These are phyloP conservation scores for Lypha dubia DNA, from an alignment of 2,888 invertebrate species.

Conservation along the genomic window DNA sequence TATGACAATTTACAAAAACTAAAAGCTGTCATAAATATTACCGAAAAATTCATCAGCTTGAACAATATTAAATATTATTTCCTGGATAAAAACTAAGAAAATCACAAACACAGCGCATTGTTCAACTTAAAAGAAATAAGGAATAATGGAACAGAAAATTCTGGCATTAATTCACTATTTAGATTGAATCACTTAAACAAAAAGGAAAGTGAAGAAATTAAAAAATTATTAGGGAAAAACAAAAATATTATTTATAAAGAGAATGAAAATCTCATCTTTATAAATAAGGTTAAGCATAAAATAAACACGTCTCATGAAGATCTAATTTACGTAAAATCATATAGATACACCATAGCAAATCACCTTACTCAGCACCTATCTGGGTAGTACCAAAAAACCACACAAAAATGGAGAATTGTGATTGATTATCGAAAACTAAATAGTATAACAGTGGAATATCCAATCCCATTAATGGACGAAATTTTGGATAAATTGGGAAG, in stretches of 20 bases:
- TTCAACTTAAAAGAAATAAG: not conserved
- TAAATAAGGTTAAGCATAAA: not conserved
- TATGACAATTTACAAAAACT: conserved; percentile 22
- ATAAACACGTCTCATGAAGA: conserved; percentile 3
- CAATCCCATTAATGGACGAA: conserved; percentile 3
- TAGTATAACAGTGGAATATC: conserved; percentile 6
- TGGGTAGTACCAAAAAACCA: conserved; percentile 10
- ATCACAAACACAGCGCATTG: too few species aligned
- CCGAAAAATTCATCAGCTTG: not conserved
- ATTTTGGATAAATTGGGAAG: conserved; percentile 10
- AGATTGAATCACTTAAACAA: not conserved
- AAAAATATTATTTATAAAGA: conserved; percentile 14
- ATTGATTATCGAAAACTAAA: conserved; percentile 1
- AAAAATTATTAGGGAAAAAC: not conserved
- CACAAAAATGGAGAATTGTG: not conserved
- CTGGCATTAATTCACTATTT: not conserved
- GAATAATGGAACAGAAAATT: conserved; percentile 5
- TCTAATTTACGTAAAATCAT: not conserved
- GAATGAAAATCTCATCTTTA: not conserved
- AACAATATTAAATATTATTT: conserved; percentile 7
- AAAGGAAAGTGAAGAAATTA: not conserved
- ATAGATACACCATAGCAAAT: conserved; percentile 4
- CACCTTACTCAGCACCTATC: conserved; percentile 16
- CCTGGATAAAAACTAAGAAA: not conserved
- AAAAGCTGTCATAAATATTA: not conserved